Base-by-base conservation (phyloP, 37 sponge, comb jelly and placozoan species). In the Halisarca cf. caerulea region DNA sequence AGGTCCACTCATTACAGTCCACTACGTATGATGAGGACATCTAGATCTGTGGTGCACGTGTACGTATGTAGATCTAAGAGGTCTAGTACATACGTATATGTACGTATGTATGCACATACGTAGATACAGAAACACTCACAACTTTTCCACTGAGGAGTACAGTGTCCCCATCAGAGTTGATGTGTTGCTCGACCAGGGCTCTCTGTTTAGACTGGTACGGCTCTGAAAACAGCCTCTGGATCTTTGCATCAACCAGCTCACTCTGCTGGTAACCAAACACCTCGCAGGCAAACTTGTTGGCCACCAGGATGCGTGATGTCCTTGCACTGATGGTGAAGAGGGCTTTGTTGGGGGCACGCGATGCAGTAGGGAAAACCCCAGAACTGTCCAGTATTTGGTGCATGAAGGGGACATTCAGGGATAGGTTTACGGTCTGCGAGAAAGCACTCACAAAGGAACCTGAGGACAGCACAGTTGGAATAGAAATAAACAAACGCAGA, bases 141-240 rank as follows among this genome's bases (percentile, higher is more conserved):
- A 96, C 95, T 92, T 96, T 96, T 55, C 97, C 97, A 62, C 91
- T 94, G 60, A 96, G 59, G 25, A 94, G 83, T 17, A 92, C 95
- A 0, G 83, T 83, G 20, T 91, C 78, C 33, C 97, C 97, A 0
- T 77, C 61, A 7, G 84, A 32, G 51, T 89, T 85, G 30, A 96
- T 88, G 55, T 90, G 83, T 87, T 89, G 86, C 66, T 96, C 97
- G 58, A 90, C 84, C 32, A 96, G 88, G 0, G 90, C 93, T 25
- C 72, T 36, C 74, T 94, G 92, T 40, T 82, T 69, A 39, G 89
- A 86, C 55, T 80, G 55, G 75, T 90, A 86, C 9, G 90, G 89
- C 71, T 92, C 91, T 2, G 90, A 77, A 43, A 96, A 89, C 59
- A 96, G 80, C 2, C 45, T 78, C 83, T 90, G 88, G 43, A 96